Evolutionary conservation across 2,888 invertebrate genomes (phyloP).

Genomic region (Polydrusus tereticollis): DNA sequence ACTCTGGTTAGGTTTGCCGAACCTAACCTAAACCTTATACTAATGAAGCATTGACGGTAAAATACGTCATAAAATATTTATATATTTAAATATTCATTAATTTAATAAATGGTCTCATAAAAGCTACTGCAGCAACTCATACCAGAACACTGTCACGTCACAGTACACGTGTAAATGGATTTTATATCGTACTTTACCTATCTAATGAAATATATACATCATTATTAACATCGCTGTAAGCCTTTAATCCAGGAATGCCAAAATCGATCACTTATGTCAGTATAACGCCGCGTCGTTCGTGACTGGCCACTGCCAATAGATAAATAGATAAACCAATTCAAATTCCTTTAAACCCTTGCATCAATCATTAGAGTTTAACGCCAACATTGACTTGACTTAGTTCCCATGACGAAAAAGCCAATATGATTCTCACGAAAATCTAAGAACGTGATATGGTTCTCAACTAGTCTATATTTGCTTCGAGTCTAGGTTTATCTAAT

Average conservation of each 20-base stretch:
- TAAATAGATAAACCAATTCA: slow-evolving; percentile 10
- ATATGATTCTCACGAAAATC: slow-evolving; percentile 45
- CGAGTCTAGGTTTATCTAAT: slow-evolving; percentile 10
- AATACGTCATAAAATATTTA: no score
- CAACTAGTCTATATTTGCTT: slow-evolving; percentile 21
- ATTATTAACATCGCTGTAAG: not conserved
- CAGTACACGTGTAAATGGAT: no score
- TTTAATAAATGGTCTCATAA: no score
- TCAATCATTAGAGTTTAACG: slow-evolving; percentile 7
- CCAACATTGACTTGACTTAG: slow-evolving; percentile 26
- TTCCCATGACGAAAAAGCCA: slow-evolving; percentile 41
- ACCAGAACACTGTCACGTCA: no score
- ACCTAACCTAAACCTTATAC: no score
- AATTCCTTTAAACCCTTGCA: slow-evolving; percentile 6
- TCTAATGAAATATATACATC: not conserved
- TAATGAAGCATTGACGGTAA: no score
- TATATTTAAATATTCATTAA: no score
- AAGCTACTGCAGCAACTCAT: no score
- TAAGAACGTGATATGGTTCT: slow-evolving; percentile 20
- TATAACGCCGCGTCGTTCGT: not conserved
- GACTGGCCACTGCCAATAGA: slow-evolving; percentile 6
- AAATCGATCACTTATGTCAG: not conserved
- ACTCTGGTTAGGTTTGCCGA: no score
- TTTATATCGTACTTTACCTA: no score
- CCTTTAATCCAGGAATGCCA: not conserved